Base-by-base conservation (phyloP, 2,113 vertebrate species). In the Martes martes region DNA sequence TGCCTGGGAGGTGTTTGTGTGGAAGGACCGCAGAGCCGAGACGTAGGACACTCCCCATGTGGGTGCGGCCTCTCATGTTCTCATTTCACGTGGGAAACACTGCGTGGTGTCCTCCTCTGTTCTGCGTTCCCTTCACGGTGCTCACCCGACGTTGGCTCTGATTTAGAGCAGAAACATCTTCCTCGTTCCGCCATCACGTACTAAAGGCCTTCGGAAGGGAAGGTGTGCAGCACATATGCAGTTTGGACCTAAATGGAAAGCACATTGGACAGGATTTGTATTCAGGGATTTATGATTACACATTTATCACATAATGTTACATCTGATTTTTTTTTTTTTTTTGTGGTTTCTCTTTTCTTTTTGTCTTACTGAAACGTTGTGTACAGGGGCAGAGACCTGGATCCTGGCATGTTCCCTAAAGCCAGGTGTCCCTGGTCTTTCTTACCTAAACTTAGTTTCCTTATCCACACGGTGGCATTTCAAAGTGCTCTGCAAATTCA, bases 351-450 rank as follows among this genome's bases (percentile, higher is more conserved):
- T 4, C 31, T 61, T 33, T 26, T 55, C 28, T 50, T 47, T 74
- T 45, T 31, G 3, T 45, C 18, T 47, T 71, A 59, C 11, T n/a
- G 61, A 78, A 87, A 73, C 6, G 11, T 11, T 33, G 18, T 24
- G 21, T 89, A 59, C 36, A 67, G 24, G 4, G 16, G 7, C n/a
- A 15, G 55, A 87, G 69, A 55, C 33, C 84, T 7, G n/a, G 87
- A 19, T 18, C 31, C 3, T 2, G 26, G 33, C 39, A 1, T 0
- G 0, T 28, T 63, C 50, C 9, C 7, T 11, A 10, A 15, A 55
- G 42, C 52, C 33, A 61, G 15, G 61, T 23, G 24, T 28, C 11
- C 39, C 9, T 23, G 16, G 0, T 2, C 39, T 50, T 33, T 52
- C 61, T 23, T 7, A 9, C 39, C 59, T 61, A 42, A 31, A 26